Conservation (phyloP, 2,113 vertebrate species). For the Ovibos moschatus region DNA sequence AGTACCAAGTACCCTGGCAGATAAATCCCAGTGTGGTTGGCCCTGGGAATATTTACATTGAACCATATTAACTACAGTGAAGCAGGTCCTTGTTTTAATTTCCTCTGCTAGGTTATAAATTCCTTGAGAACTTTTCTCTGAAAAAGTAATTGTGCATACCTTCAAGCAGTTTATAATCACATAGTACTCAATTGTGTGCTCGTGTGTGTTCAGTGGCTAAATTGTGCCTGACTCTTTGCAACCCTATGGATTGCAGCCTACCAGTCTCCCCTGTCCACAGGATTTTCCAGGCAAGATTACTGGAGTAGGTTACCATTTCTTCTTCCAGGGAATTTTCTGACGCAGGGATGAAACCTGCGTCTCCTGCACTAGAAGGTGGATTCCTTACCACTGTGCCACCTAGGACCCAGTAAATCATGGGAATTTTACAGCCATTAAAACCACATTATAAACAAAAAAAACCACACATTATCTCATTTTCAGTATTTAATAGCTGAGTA, state of each 20-base stretch:
- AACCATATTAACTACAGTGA: neutral
- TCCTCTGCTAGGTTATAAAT: neutral
- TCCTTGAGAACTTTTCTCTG: neutral
- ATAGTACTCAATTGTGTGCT: neutral
- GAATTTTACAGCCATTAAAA: slow-evolving; percentile 8
- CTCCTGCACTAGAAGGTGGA: neutral
- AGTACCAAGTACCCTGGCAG: neutral
- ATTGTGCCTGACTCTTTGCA: neutral
- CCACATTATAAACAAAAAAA: neutral
- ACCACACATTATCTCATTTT: neutral
- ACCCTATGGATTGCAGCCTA: neutral
- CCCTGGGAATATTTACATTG: neutral
- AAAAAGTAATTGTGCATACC: neutral
- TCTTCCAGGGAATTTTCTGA: neutral
- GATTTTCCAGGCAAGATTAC: neutral
- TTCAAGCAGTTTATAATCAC: neutral
- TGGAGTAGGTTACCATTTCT: neutral
- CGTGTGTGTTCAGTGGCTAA: neutral
- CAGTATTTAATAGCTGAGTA: neutral
- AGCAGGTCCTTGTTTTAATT: neutral
- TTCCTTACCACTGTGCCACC: neutral
- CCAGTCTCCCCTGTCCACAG: neutral
- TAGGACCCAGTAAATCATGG: neutral
- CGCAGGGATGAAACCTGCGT: neutral
- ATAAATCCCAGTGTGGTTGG: neutral